Evolutionary conservation across 2,888 invertebrate genomes (phyloP), one percentile per base, ranked within the genome.

Genomic region (Cheilosia grossa): DNA sequence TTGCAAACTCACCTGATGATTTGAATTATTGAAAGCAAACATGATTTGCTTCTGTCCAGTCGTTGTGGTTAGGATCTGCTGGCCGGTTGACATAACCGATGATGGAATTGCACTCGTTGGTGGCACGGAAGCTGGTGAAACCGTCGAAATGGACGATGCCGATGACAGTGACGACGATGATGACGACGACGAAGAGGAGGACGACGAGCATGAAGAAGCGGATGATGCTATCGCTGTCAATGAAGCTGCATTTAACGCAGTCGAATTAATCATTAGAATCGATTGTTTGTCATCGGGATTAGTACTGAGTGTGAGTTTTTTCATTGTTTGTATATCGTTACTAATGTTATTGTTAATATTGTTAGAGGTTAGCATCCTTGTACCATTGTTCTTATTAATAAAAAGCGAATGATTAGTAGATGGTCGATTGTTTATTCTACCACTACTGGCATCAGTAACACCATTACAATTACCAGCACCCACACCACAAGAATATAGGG

Each of bases 41-140:
- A 90, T 90, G 79, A 92, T 89, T 80, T 89, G 89, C 64, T 90
- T 89, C 58, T 89, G 89, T 5, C 89, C 89, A n/a, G 88, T 86
- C 73, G 87, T 87, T 54, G 89, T 83, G 27, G 87, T 67, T 59
- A 87, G 51, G 10, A 87, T 82, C 27, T 87, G 87, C 27, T 87
- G 87, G 47, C 88, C 78, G 61, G 87, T 66, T 73, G 87, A 75
- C 67, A 80, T 64, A 49, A 85, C 82, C 21, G 85, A 64, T 47
- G 86, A 69, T 61, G 74, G 56, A 37, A 88, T 89, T 15, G 78
- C 69, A 37, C 66, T 80, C 27, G 87, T 80, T 27, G 89, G 67
- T 54, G 89, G 90, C 13, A 89, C 88, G 13, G 86, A 80, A 9
- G 21, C 78, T 54, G 81, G 75, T 27, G 89, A 90, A n/a, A 88